Evolutionary conservation across 2,888 invertebrate species (phyloP), one percentile per base, ranked within the genome.

Genomic region (Idaea dimidiata): DNA sequence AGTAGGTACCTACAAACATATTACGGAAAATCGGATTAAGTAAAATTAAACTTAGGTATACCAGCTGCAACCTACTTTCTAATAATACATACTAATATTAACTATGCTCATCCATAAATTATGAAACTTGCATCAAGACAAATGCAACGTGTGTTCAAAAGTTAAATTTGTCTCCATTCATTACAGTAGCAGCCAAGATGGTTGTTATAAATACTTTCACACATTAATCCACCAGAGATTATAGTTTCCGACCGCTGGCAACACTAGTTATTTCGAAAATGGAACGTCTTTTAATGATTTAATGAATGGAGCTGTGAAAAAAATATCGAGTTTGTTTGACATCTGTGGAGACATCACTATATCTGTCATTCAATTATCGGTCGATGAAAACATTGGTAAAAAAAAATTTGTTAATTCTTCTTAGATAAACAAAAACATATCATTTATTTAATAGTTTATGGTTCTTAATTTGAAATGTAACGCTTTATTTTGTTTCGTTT

Each of bases 201-300:
- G 56, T 33, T 56, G 60, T 55, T 69, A 66, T 67, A 69, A 68
- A 68, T 71, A 69, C 60, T 64, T 67, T 55, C 62, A 66, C 67
- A 67, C 65, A 64, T 65, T 66, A 60, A 66, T 65, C 63, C 33
- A 63, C 54, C 18, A 58, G 62, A 57, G 58, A 66, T 66, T 68
- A 66, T 61, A 66, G 63, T 62, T 67, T 63, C 61, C 65, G 65
- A 63, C 62, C 62, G 62, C 58, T 69, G 63, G 69, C 66, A 69
- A 61, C 71, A 66, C 65, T 62, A 43, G 59, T 58, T 64, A 66
- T 69, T 70, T 70, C 17, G 43, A 68, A 68, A 65, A 69, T 62
- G 64, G 66, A 69, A 68, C 61, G 65, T 57, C 60, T 68, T 68
- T 65, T 68, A 69, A 67, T 65, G 54, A 33, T 53, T 59, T 64